Conservation (phyloP, 2,888 invertebrate genomes). For the Hyppa rectilinea region DNA sequence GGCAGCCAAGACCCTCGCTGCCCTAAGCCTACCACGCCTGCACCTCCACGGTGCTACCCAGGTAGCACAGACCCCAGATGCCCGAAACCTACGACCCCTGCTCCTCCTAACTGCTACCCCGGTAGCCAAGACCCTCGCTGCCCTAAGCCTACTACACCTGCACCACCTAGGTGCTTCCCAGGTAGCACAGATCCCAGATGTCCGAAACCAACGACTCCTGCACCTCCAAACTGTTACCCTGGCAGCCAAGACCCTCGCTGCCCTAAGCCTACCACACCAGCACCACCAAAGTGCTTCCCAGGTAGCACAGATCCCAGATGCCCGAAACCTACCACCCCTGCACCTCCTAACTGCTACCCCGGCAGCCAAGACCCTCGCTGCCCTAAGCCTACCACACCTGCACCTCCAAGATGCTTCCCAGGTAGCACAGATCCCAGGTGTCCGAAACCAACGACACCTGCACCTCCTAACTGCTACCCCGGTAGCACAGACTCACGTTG, state of each 20-base stretch:
- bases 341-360: conserved; percentile 31
- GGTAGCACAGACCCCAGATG: conserved; percentile 58
- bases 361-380: conserved; percentile 61
- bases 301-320: conserved; percentile 71
- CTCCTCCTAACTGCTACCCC: conserved; percentile 55
- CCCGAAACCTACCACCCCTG: conserved; percentile 51
- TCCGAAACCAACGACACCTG: conserved; percentile 68
- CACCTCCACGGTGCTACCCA: conserved; percentile 64
- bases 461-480: background rate
- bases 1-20: conserved; percentile 72
- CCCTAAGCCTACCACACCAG: conserved; percentile 67
- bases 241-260: conserved; percentile 69
- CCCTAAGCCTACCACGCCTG: conserved; percentile 69
- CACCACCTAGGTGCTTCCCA: conserved; percentile 64
- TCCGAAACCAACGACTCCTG: conserved; percentile 69
- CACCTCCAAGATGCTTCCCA: conserved; percentile 58
- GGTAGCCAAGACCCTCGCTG: conserved; percentile 71
- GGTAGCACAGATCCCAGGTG: conserved; percentile 70
- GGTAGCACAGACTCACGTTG: background rate
- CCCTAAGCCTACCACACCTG: conserved; percentile 66
- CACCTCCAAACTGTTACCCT: conserved; percentile 68
- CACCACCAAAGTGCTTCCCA: conserved; percentile 66
- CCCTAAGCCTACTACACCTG: conserved; percentile 65
- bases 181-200: conserved; percentile 70
- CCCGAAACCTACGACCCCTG: conserved; percentile 64